Conservation (phyloP, 2,888 invertebrate genomes). For the Heliothis peltigera region DNA sequence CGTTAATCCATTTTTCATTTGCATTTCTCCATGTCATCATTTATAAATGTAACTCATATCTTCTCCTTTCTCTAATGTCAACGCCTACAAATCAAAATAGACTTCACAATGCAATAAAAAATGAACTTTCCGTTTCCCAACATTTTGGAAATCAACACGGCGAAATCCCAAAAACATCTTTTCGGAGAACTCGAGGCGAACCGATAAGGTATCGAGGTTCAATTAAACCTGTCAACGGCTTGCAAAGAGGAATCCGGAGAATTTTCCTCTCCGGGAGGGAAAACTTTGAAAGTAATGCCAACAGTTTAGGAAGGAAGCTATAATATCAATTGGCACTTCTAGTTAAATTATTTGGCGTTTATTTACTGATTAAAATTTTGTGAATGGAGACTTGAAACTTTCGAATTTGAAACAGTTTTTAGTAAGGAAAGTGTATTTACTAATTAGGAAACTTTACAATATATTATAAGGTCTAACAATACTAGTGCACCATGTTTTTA, state of each 20-base stretch:
- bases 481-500: too few species aligned
- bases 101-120: constrained; percentile 1
- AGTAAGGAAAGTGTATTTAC: too few species aligned
- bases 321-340: constrained; percentile 24
- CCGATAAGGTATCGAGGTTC: constrained; percentile 70
- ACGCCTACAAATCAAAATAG: constrained; percentile 21
- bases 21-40: too few species aligned
- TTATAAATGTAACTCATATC: too few species aligned
- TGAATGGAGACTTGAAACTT: too few species aligned
- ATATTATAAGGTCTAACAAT: too few species aligned
- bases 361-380: constrained; percentile 1
- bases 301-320: constrained; percentile 6
- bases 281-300: constrained; percentile 34
- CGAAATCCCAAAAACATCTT: constrained; percentile 35
- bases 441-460: too few species aligned
- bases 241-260: constrained; percentile 35
- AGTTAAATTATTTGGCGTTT: constrained; percentile 8
- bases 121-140: constrained; percentile 21
- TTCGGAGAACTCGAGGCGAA: constrained; percentile 11
- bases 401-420: too few species aligned
- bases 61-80: constrained; percentile 1
- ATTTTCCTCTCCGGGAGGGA: constrained; percentile 19
- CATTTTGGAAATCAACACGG: constrained; percentile 25
- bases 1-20: too few species aligned
- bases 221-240: constrained; percentile 69